A percentile compares a stretch with the other conserved stretches of the same genome.
These are phyloP conservation scores for Melospiza melodia DNA, from an alignment of 2,113 vertebrate species.

Conservation along the genomic window DNA sequence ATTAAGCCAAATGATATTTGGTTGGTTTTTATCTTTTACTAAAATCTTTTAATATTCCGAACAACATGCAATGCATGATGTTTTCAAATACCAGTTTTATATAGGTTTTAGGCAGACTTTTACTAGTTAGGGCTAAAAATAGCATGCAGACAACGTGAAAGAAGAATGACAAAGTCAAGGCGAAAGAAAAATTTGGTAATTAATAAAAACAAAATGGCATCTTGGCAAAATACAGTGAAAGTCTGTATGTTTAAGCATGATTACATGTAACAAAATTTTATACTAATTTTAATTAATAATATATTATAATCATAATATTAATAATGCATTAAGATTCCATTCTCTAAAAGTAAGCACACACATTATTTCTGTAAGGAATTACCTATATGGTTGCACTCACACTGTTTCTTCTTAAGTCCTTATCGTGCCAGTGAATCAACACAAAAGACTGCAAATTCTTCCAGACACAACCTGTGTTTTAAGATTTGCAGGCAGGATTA, in stretches of 20 bases:
- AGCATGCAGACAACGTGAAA: neutral
- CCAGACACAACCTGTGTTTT: neutral
- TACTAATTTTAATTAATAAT: neutral
- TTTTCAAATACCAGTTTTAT: neutral
- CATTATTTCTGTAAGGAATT: neutral
- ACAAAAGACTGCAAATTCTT: neutral
- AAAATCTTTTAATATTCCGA: neutral
- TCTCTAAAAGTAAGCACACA: neutral
- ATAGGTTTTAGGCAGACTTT: neutral
- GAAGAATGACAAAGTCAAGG: neutral
- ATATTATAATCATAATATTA: neutral
- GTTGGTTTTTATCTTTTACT: neutral
- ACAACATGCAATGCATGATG: neutral
- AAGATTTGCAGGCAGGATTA: neutral
- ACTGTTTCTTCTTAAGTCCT: neutral
- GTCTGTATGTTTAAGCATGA: neutral
- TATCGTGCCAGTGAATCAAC: neutral
- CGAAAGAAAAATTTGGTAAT: neutral
- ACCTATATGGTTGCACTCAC: neutral
- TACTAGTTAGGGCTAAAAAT: neutral
- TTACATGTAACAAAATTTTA: neutral
- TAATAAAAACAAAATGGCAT: neutral
- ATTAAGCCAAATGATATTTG: neutral
- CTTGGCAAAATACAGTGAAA: neutral
- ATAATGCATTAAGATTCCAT: neutral